These are phyloP conservation scores for Leptinotarsa defecta DNA, from an alignment of 1,140 invertebrate species.

Conservation along the genomic window DNA sequence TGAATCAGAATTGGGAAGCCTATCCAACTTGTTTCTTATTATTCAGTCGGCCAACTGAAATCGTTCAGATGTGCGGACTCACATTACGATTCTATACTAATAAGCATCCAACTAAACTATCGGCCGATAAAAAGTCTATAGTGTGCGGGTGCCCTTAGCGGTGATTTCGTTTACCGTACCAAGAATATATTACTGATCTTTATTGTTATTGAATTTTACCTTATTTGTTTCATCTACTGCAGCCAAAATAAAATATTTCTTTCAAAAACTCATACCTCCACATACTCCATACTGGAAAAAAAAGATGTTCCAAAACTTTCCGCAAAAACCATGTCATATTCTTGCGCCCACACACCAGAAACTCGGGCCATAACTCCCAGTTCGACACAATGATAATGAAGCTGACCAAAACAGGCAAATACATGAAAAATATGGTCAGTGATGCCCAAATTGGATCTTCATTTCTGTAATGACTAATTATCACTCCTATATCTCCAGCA, in stretches of 20 bases:
- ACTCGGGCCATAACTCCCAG: conserved; percentile 60
- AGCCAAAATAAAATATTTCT: neutral
- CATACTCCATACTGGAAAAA: conserved; percentile 70
- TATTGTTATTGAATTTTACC: too few relatives aligned
- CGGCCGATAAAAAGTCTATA: too few relatives aligned
- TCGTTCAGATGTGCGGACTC: too few relatives aligned
- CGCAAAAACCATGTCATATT: conserved; percentile 61
- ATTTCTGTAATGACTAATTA: conserved; percentile 58
- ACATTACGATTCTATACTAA: too few relatives aligned
- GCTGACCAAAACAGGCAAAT: conserved; percentile 59
- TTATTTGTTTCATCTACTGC: too few relatives aligned
- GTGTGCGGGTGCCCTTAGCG: too few relatives aligned
- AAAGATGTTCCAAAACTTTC: conserved; percentile 63
- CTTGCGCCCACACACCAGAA: conserved; percentile 39
- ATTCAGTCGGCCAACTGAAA: too few relatives aligned
- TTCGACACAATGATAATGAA: conserved; percentile 60
- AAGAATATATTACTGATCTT: too few relatives aligned
- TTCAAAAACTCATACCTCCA: conserved; percentile 62
- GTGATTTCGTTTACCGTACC: too few relatives aligned
- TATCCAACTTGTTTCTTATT: too few relatives aligned
- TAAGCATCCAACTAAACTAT: too few relatives aligned
- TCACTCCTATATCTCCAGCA: conserved; percentile 58
- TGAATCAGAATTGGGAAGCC: too few relatives aligned
- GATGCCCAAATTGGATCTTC: conserved; percentile 58
- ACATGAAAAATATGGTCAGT: conserved; percentile 59